Percentiles rank a stretch among this genome's conserved stretches.
These are phyloP conservation scores for Cyprinodon variegatus DNA, from an alignment of 2,113 vertebrate genomes.

Conservation along the genomic window DNA sequence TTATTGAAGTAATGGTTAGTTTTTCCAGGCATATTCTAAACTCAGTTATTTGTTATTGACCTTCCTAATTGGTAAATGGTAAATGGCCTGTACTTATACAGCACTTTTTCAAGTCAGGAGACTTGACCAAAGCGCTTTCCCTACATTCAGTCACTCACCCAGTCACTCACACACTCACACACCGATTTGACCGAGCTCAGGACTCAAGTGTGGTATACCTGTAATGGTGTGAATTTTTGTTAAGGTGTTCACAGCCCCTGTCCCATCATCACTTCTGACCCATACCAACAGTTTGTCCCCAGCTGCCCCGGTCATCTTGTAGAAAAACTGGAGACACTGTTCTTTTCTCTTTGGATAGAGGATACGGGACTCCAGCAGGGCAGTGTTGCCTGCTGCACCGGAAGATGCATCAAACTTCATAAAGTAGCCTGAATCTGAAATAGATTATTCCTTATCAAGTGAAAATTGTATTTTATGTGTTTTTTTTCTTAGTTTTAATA, in stretches of 20 bases:
- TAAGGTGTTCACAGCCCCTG: slow-evolving; percentile 78
- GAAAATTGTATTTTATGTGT: neutral
- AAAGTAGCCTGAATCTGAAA: slow-evolving; percentile 84
- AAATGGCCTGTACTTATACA: too few relatives aligned
- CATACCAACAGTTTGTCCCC: slow-evolving; percentile 85
- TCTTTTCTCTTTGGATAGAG: slow-evolving; percentile 86
- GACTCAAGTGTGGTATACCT: slow-evolving; percentile 69
- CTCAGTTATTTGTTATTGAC: neutral
- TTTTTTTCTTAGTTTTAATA: neutral
- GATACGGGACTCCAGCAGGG: slow-evolving; percentile 88
- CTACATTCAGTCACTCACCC: too few relatives aligned
- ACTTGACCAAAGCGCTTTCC: too few relatives aligned
- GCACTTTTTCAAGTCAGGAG: too few relatives aligned
- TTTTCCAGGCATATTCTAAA: neutral
- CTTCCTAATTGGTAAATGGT: neutral
- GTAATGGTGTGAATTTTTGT: slow-evolving; percentile 83
- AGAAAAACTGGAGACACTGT: slow-evolving; percentile 93
- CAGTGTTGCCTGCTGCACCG: slow-evolving; percentile 70
- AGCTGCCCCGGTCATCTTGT: slow-evolving; percentile 82
- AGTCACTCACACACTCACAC: too few relatives aligned
- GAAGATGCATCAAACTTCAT: slow-evolving; percentile 84
- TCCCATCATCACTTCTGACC: slow-evolving; percentile 85
- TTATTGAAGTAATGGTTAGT: neutral
- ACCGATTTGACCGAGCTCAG: neutral
- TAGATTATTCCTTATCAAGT: neutral